These are phyloP conservation scores for Eupithecia tripunctaria DNA, from an alignment of 2,888 invertebrate species.

Conservation along the genomic window DNA sequence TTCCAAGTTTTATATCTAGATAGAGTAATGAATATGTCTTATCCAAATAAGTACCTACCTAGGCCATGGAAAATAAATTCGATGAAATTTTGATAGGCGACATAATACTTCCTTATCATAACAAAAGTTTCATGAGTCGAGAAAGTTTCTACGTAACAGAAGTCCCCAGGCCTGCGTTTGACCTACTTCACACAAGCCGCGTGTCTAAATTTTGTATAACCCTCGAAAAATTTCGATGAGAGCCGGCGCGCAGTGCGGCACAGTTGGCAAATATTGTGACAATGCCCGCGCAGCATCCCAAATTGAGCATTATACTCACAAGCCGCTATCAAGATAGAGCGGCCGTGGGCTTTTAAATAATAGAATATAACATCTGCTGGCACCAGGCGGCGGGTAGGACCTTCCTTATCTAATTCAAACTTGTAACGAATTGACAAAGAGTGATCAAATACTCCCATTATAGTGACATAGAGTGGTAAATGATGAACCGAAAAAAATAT, in stretches of 20 bases:
- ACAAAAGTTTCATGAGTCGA: conserved; percentile 22
- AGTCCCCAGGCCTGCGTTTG: conserved; percentile 43
- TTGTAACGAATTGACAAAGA: neutral
- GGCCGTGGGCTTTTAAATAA: neutral
- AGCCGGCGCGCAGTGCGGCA: conserved; percentile 60
- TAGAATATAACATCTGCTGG: conserved; percentile 2
- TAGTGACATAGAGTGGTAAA: neutral
- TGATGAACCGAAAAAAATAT: neutral
- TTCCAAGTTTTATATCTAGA: neutral
- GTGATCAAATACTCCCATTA: neutral
- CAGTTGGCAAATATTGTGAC: conserved; percentile 57
- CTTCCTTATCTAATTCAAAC: neutral
- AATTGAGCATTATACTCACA: conserved; percentile 43
- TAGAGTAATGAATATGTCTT: neutral
- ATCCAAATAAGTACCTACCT: neutral
- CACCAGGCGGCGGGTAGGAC: neutral
- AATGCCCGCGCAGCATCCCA: conserved; percentile 42
- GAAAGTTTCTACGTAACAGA: conserved; percentile 28
- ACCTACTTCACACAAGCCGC: conserved; percentile 46
- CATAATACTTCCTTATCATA: conserved; percentile 19
- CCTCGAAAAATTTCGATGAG: conserved; percentile 59
- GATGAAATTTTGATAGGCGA: conserved; percentile 15
- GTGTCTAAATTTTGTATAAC: conserved; percentile 52
- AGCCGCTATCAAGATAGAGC: conserved; percentile 20
- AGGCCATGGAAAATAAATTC: neutral